Evolutionary conservation across 2,888 invertebrate species (phyloP).

Genomic region (Agrotis segetum): DNA sequence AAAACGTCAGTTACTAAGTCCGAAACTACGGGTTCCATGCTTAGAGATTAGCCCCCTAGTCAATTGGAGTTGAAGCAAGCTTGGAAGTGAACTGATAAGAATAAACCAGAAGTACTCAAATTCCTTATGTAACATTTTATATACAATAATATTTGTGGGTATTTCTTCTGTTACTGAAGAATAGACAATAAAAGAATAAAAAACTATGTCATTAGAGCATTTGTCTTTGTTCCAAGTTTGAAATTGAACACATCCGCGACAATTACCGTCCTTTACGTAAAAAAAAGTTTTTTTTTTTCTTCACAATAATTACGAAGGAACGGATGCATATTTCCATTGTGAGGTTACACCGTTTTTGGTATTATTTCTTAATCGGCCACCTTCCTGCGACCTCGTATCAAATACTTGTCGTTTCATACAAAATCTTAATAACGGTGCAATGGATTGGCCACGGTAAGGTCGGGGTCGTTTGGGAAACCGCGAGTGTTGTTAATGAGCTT

Average conservation of each 20-base stretch:
- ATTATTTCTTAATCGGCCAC: constrained; percentile 55
- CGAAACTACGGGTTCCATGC: too few species aligned
- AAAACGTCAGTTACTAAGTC: too few species aligned
- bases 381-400: constrained; percentile 61
- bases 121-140: too few species aligned
- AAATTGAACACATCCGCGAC: constrained; percentile 37
- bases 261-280: constrained; percentile 38
- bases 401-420: constrained; percentile 60
- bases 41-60: too few species aligned
- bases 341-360: constrained; percentile 51
- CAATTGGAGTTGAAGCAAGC: too few species aligned
- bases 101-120: too few species aligned
- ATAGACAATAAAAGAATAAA: background rate
- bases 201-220: background rate
- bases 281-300: constrained; percentile 22
- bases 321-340: constrained; percentile 53
- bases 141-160: too few species aligned
- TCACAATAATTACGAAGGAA: constrained; percentile 38
- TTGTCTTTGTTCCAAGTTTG: constrained; percentile 16
- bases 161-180: background rate
- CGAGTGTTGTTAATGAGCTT: constrained; percentile 55
- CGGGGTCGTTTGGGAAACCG: constrained; percentile 58
- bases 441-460: constrained; percentile 57
- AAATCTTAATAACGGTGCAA: constrained; percentile 57
- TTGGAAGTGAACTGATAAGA: too few species aligned